Base-by-base conservation (phyloP, 1,140 invertebrate species). In the Spodoptera frugiperda region DNA sequence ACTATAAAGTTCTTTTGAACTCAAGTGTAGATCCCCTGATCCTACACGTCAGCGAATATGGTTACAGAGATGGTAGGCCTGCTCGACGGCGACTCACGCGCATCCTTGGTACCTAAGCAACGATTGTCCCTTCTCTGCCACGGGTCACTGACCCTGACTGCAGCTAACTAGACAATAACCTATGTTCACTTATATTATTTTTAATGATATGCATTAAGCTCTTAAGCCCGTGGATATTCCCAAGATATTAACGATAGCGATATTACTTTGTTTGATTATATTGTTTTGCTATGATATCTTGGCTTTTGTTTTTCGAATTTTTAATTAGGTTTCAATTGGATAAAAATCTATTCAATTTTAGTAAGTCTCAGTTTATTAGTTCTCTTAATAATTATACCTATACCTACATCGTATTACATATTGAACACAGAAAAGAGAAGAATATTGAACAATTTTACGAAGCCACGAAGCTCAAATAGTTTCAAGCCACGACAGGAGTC, bases 101-200 rank as follows among this genome's bases (percentile, higher is more conserved):
- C 83, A 90, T 90, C 87, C 88, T 90, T 90, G 86, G 82, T 82
- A 25, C 11, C 33, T 39, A 59, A 49, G 61, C 76, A 81, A 85
- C 80, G 76, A 78, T 81, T 79, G 83, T 87, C 87, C 88, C 88
- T 90, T 90, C 88, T 89, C 87, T 76, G 33, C 12, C 51, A 76
- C 57, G 75, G 84, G 80, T 87, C 77, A 84, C 49, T 79, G 82
- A 84, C 86, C 84, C 82, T 87, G 82, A 84, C 55, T 77, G 55
- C 48, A 63, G 44, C 49, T 65, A 68, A 46, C 65, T 73, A 61
- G 71, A 59, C 44, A 73, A 59, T 73, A 73, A 59, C 71, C 55
- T 73, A 73, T 61, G 33, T 61, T 73, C 44, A 49, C 39, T 59
- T 73, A 59, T 59, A 46, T 73, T 73, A 48, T 17, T 73, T 73